Percentiles rank a stretch among this genome's conserved stretches.
Evolutionary conservation across 2,113 vertebrate genomes (phyloP).

Genomic region (Oceanodroma tethys): DNA sequence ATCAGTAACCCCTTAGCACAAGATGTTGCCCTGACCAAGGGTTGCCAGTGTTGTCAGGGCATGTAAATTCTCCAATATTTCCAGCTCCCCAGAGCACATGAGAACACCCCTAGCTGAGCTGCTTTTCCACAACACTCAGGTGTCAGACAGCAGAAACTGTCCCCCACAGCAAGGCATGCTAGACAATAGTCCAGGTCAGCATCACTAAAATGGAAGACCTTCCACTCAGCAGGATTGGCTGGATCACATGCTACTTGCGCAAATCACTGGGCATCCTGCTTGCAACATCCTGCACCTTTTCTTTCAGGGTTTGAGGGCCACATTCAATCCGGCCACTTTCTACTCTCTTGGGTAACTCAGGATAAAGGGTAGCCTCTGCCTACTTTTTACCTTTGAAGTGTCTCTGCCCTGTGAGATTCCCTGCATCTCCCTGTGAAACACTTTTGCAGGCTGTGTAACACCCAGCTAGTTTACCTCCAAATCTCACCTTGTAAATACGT

Average conservation of each 20-base stretch:
- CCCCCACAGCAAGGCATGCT: not conserved
- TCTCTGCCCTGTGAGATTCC: not conserved
- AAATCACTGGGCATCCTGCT: not conserved
- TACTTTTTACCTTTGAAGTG: not conserved
- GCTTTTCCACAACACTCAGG: not conserved
- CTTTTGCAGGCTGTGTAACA: not conserved
- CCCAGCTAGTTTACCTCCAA: not conserved
- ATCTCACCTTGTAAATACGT: not conserved
- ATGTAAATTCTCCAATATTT: not conserved
- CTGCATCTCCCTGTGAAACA: not conserved
- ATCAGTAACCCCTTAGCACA: not conserved
- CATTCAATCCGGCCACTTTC: not conserved
- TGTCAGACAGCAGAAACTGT: not conserved
- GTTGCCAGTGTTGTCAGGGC: not conserved
- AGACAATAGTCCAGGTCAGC: not conserved
- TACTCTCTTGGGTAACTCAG: not conserved
- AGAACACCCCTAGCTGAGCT: not conserved
- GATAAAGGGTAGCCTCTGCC: not conserved
- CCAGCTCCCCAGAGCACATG: accelerated
- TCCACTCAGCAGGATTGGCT: not conserved
- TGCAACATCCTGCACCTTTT: not conserved
- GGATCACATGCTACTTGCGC: not conserved
- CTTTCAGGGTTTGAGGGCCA: not conserved
- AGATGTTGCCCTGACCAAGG: not conserved
- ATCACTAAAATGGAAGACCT: not conserved